phyloP scores from a whole-genome alignment of 2,797 vertebrate species.

The Simalia tracyae region DNA sequence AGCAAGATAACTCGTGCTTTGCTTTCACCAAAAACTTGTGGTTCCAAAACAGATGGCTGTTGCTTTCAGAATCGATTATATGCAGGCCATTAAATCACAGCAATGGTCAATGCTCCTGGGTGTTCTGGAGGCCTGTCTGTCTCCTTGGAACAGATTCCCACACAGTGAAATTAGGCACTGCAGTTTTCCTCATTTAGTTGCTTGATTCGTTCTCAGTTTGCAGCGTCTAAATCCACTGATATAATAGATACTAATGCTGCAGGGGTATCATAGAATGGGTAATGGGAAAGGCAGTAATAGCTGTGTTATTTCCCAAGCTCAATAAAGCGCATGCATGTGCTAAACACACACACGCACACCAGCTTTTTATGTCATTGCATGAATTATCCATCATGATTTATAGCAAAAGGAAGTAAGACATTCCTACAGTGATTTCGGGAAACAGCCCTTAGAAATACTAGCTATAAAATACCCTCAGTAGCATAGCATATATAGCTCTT shows the following conservation, averaged over 20 bases:
- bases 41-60: not conserved
- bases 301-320: not conserved
- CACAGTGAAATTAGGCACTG: not conserved
- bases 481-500: not conserved
- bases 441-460: not conserved
- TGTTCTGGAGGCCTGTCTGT: not conserved
- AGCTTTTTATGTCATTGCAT: not conserved
- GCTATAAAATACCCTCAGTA: not conserved
- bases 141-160: not conserved
- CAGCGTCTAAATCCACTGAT: slow-evolving; percentile 11
- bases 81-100: slow-evolving; percentile 7
- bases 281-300: not conserved
- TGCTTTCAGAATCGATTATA: not conserved
- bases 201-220: slow-evolving; percentile 13
- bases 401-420: not conserved
- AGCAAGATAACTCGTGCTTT: not conserved
- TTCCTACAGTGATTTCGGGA: not conserved
- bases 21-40: not conserved
- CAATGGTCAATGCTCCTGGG: not conserved
- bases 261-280: not conserved
- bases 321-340: not conserved
- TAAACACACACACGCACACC: not conserved
- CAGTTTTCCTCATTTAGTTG: not conserved
- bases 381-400: not conserved
- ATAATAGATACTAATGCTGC: not conserved